phyloP scores from a whole-genome alignment of 1,140 invertebrate species.

The Listronotus bonariensis region DNA sequence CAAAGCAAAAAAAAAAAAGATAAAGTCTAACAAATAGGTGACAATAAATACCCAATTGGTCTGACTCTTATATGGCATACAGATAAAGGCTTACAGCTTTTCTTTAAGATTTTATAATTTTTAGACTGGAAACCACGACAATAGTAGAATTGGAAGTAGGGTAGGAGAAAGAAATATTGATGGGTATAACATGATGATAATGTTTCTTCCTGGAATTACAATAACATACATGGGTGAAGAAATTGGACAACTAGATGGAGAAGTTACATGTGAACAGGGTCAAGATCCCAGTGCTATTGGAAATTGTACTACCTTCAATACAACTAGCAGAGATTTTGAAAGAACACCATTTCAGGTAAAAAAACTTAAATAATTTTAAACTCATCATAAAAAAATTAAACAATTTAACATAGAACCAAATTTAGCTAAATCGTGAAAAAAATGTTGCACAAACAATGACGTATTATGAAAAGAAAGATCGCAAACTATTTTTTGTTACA shows the following conservation, averaged over 20 bases:
- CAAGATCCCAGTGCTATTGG: constrained; percentile 57
- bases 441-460: too few relatives aligned
- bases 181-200: constrained; percentile 59
- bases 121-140: constrained; percentile 61
- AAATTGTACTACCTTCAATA: constrained; percentile 51
- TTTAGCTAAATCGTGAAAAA: too few relatives aligned
- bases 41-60: too few relatives aligned
- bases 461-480: too few relatives aligned
- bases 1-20: too few relatives aligned
- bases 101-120: constrained; percentile 4
- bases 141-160: constrained; percentile 57
- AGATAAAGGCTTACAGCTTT: too few relatives aligned
- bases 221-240: constrained; percentile 82
- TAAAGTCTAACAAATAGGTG: too few relatives aligned
- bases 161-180: constrained; percentile 56
- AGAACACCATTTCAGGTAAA: constrained; percentile 68
- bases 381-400: too few relatives aligned
- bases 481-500: too few relatives aligned
- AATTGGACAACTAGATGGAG: constrained; percentile 69
- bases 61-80: too few relatives aligned
- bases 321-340: constrained; percentile 56
- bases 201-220: constrained; percentile 67
- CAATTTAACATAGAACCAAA: too few relatives aligned
- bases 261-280: constrained; percentile 59
- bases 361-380: too few relatives aligned